These are phyloP conservation scores for Hafferia zeledoni DNA, from an alignment of 2,797 vertebrate genomes.

Conservation along the genomic window DNA sequence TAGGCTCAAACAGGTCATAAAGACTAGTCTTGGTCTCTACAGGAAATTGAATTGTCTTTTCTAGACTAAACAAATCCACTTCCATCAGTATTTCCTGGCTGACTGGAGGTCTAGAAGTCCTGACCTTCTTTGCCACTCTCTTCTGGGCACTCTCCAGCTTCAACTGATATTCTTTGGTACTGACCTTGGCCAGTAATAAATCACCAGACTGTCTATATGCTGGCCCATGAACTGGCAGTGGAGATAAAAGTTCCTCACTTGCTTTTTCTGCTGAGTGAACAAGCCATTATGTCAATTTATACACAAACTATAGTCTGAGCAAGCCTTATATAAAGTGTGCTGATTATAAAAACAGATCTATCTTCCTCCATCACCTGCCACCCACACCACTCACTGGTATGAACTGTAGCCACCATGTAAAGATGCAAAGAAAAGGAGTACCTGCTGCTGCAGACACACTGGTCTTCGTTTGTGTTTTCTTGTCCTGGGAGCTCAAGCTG, in stretches of 20 bases:
- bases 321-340: neutral
- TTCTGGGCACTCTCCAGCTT: constrained; percentile 24
- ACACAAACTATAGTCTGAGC: neutral
- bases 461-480: neutral
- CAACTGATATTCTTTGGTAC: neutral
- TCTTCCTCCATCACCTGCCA: neutral
- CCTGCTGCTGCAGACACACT: constrained; percentile 43
- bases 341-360: neutral
- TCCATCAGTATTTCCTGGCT: constrained; percentile 38
- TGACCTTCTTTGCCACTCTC: neutral
- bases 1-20: neutral
- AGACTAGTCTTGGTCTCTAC: neutral
- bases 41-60: neutral
- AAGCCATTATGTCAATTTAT: neutral
- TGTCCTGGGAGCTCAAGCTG: constrained; percentile 4
- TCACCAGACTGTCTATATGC: neutral
- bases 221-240: neutral
- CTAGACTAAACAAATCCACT: constrained; percentile 52
- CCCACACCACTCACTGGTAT: neutral
- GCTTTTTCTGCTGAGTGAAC: neutral
- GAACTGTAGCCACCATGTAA: neutral
- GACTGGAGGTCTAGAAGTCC: neutral
- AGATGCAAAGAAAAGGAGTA: constrained; percentile 27
- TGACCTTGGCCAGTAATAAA: neutral
- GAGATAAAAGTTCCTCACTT: neutral